A percentile compares a stretch with the other conserved stretches of the same genome.
These are phyloP conservation scores for Scylla paramamosain DNA, from an alignment of 1,140 invertebrate species.

Conservation along the genomic window DNA sequence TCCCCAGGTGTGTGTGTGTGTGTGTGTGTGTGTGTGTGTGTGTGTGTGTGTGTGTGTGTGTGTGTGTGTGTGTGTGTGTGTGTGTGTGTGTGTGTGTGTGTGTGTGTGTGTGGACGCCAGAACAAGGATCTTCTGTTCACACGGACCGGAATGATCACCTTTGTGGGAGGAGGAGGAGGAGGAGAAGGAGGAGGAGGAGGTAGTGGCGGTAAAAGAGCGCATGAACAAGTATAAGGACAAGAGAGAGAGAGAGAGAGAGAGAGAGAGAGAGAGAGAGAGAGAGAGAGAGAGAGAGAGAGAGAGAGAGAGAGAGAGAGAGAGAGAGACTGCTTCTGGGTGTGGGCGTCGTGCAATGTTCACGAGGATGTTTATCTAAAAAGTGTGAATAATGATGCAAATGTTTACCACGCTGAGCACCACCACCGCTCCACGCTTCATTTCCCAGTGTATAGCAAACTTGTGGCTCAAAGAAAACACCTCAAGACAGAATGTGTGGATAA, in stretches of 20 bases:
- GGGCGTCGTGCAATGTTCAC: not conserved
- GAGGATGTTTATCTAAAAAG: not conserved
- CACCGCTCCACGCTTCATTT: not conserved
- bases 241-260: slow-evolving; percentile 37
- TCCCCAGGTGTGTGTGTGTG: not conserved
- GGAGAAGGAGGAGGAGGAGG: not conserved
- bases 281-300: slow-evolving; percentile 41
- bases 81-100: slow-evolving; percentile 14
- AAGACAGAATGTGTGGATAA: too few species aligned
- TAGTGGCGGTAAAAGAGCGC: not conserved
- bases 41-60: slow-evolving; percentile 32
- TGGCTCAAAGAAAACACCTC: too few species aligned
- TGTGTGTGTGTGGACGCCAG: not conserved
- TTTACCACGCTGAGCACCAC: not conserved
- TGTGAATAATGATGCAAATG: slow-evolving; percentile 13
- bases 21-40: slow-evolving; percentile 35
- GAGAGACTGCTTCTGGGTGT: not conserved
- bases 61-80: not conserved
- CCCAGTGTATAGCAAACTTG: too few species aligned
- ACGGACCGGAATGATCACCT: not conserved
- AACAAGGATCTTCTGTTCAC: not conserved
- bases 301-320: slow-evolving; percentile 28
- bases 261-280: slow-evolving; percentile 45
- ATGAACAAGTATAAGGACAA: not conserved
- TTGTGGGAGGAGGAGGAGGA: not conserved